Evolutionary conservation across 37 sponge, comb jelly and placozoan genomes (phyloP).

Genomic region (Chondrosia reniformis): DNA sequence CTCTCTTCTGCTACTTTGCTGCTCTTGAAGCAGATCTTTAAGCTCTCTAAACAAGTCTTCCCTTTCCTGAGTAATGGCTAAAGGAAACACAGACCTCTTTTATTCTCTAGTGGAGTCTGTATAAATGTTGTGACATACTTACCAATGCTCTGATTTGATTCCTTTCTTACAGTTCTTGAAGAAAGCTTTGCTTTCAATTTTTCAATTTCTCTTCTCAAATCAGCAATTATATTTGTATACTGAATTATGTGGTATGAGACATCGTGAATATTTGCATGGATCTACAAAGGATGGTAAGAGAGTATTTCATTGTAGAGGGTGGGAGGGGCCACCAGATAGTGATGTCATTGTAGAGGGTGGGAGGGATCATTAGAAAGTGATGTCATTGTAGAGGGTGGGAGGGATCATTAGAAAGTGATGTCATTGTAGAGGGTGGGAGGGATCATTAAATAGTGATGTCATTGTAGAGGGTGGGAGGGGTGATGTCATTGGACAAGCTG

Average conservation of each 20-base stretch:
- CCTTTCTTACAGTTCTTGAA: no score
- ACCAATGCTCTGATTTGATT: not conserved
- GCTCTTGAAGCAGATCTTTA: conserved; percentile 33
- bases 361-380: no score
- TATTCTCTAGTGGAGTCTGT: not conserved
- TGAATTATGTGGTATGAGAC: conserved; percentile 70
- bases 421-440: no score
- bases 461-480: no score
- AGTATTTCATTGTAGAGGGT: not conserved
- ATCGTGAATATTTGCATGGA: conserved; percentile 54
- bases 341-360: no score
- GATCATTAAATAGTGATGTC: no score
- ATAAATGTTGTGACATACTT: not conserved
- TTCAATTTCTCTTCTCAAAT: conserved; percentile 48
- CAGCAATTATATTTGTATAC: conserved; percentile 68
- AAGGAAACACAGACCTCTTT: no score
- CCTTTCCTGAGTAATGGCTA: not conserved
- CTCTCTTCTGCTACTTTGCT: conserved; percentile 44
- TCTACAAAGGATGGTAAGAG: not conserved
- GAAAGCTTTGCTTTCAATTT: conserved; percentile 43
- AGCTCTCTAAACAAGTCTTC: conserved; percentile 17
- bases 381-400: no score
- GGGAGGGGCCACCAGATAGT: no score
- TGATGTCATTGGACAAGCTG: no score
- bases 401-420: no score